Conservation (phyloP, 2,888 invertebrate genomes). For the Conchocele bisecta region DNA sequence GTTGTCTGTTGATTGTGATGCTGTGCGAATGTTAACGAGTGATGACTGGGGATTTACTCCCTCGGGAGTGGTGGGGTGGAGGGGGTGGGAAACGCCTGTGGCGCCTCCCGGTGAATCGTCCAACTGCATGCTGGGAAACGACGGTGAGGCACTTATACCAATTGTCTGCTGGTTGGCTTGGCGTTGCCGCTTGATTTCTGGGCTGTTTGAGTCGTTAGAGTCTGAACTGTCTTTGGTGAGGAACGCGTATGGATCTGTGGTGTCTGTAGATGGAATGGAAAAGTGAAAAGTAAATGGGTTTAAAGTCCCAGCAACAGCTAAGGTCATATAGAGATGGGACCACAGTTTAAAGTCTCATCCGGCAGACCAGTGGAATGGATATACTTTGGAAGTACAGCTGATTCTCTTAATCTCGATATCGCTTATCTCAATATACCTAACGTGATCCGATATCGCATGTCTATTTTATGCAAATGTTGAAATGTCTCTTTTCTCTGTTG, state of each 20-base stretch:
- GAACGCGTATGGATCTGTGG: slow-evolving; percentile 39
- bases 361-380: too few relatives aligned
- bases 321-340: too few relatives aligned
- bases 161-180: slow-evolving; percentile 32
- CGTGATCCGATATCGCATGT: too few relatives aligned
- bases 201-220: slow-evolving; percentile 32
- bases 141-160: slow-evolving; percentile 60
- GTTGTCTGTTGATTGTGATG: neutral
- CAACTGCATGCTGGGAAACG: slow-evolving; percentile 52
- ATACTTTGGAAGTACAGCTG: too few relatives aligned
- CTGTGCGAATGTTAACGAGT: slow-evolving; percentile 5
- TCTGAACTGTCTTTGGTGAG: slow-evolving; percentile 27
- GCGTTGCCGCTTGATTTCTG: slow-evolving; percentile 30
- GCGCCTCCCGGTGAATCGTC: slow-evolving; percentile 61
- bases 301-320: too few relatives aligned
- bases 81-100: slow-evolving; percentile 26
- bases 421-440: too few relatives aligned
- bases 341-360: too few relatives aligned
- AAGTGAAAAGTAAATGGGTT: too few relatives aligned
- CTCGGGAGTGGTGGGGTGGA: slow-evolving; percentile 52
- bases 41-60: slow-evolving; percentile 61
- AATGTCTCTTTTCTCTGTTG: too few relatives aligned
- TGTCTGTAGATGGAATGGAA: too few relatives aligned
- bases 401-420: too few relatives aligned
- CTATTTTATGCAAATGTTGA: too few relatives aligned